Evolutionary conservation across 2,888 invertebrate species (phyloP).

Genomic region (Caenorhabditis angaria): DNA sequence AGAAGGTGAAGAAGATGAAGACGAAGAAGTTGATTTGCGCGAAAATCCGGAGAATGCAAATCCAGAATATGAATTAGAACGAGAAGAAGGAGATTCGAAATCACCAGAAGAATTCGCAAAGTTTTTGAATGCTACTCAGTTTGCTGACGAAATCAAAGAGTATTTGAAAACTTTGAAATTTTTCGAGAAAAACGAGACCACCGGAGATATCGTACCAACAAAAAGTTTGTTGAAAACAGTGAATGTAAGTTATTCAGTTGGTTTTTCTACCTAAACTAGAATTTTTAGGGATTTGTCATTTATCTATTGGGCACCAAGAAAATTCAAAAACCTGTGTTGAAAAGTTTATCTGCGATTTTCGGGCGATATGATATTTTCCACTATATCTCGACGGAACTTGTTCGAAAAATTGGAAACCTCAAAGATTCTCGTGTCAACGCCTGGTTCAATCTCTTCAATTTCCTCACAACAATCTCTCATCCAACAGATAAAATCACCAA

Average conservation of each 20-base stretch:
- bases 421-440: conserved; percentile 9
- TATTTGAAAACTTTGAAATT: conserved; percentile 30
- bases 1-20: conserved; percentile 2
- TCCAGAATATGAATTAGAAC: conserved; percentile 33
- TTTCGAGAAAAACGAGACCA: conserved; percentile 29
- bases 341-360: conserved; percentile 29
- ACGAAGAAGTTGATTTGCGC: conserved; percentile 17
- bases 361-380: conserved; percentile 41
- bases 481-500: conserved; percentile 32
- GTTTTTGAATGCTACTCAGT: conserved; percentile 24
- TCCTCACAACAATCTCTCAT: conserved; percentile 34
- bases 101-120: conserved; percentile 33
- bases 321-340: conserved; percentile 19
- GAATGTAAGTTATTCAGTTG: conserved; percentile 10
- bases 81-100: conserved; percentile 26
- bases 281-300: conserved; percentile 30
- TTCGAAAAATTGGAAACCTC: conserved; percentile 16
- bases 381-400: conserved; percentile 24
- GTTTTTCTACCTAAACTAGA: neutral
- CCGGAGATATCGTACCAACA: conserved; percentile 24
- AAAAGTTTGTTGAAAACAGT: conserved; percentile 31
- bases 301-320: conserved; percentile 31
- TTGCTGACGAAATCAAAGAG: conserved; percentile 29
- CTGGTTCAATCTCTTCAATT: conserved; percentile 48
- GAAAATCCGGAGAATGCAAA: conserved; percentile 26